phyloP scores from a whole-genome alignment of 2,888 invertebrate genomes.

The Drosophila monieri region DNA sequence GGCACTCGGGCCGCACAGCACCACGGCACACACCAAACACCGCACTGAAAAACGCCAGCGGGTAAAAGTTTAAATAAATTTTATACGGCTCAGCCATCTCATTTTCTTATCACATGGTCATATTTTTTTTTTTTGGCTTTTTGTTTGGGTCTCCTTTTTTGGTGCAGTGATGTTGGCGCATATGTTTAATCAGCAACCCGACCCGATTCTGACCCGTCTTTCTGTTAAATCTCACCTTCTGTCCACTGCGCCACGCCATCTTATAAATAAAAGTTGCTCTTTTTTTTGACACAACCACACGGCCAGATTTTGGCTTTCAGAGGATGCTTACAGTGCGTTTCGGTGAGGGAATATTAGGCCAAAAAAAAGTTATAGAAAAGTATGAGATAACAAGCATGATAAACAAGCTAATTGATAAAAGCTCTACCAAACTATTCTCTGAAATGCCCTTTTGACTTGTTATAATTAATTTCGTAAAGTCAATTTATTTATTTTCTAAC shows the following conservation, averaged over 20 bases:
- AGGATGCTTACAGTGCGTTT: constrained; percentile 24
- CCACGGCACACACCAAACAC: constrained; percentile 26
- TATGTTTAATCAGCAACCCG: constrained; percentile 73
- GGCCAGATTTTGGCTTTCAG: constrained; percentile 51
- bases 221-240: constrained; percentile 42
- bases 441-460: not conserved
- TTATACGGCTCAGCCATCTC: constrained; percentile 55
- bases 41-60: constrained; percentile 30
- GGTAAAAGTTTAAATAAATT: constrained; percentile 65
- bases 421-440: not conserved
- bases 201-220: constrained; percentile 51
- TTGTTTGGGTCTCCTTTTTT: constrained; percentile 20
- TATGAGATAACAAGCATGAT: no score
- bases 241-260: constrained; percentile 8
- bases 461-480: not conserved
- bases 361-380: not conserved
- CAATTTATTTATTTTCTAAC: not conserved
- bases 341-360: not conserved
- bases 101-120: not conserved
- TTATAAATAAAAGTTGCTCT: constrained; percentile 63
- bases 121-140: constrained; percentile 7
- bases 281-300: constrained; percentile 46
- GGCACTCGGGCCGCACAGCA: constrained; percentile 12
- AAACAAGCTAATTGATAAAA: no score
- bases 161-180: constrained; percentile 45